These are phyloP conservation scores for Anomalospiza imberbis DNA, from an alignment of 2,797 vertebrate species.

Conservation along the genomic window DNA sequence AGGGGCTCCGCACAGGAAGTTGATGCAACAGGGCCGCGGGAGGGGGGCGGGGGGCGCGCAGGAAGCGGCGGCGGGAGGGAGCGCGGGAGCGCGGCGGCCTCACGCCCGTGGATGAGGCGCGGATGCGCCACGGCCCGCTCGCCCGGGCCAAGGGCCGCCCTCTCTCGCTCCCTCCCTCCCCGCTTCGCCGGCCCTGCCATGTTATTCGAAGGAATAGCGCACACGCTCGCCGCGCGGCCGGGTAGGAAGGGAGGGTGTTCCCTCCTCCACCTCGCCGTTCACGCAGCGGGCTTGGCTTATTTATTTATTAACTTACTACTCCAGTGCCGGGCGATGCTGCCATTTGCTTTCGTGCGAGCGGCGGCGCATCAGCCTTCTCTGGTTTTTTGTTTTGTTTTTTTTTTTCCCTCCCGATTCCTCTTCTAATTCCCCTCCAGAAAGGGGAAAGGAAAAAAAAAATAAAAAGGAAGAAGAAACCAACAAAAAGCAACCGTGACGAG, in stretches of 20 bases:
- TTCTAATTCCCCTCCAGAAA: neutral
- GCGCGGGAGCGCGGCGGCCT: neutral
- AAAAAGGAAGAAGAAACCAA: neutral
- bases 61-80: neutral
- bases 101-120: neutral
- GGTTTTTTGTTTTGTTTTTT: too few species aligned
- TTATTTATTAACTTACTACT: slow-evolving; percentile 47
- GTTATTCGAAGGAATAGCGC: neutral
- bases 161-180: neutral
- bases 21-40: slow-evolving; percentile 35
- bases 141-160: neutral
- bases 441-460: neutral
- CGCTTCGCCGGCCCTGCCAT: neutral
- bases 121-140: neutral
- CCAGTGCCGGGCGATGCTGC: slow-evolving; percentile 57
- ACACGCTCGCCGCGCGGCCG: neutral
- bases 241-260: neutral
- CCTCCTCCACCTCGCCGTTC: neutral
- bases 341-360: slow-evolving; percentile 62
- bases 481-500: neutral
- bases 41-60: neutral
- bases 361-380: neutral
- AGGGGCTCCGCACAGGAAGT: slow-evolving; percentile 50
- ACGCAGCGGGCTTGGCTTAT: slow-evolving; percentile 10
- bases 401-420: fast-evolving